Conservation (phyloP, 1,140 invertebrate species). For the Drosophila biarmipes region DNA sequence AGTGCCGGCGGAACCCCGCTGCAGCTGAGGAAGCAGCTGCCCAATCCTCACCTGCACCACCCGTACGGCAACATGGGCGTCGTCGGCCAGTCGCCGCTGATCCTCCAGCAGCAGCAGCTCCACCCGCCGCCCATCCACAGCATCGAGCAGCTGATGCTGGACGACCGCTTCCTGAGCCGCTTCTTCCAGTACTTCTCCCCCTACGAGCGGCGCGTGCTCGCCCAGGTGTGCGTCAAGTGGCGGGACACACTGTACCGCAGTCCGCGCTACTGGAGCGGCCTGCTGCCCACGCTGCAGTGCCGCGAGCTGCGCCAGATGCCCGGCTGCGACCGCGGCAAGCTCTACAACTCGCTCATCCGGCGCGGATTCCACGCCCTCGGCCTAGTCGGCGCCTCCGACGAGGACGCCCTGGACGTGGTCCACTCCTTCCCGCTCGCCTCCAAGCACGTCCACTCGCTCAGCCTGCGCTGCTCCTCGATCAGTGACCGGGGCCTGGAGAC, state of each 20-base stretch:
- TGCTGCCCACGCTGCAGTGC: slow-evolving; percentile 93
- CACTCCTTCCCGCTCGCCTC: slow-evolving; percentile 92
- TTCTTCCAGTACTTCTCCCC: slow-evolving; percentile 95
- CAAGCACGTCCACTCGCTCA: slow-evolving; percentile 92
- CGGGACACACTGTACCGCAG: slow-evolving; percentile 93
- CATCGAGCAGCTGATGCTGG: slow-evolving; percentile 91
- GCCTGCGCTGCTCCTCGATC: slow-evolving; percentile 93
- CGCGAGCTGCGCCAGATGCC: slow-evolving; percentile 89
- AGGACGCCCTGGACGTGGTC: slow-evolving; percentile 94
- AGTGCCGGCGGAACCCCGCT: slow-evolving; percentile 53
- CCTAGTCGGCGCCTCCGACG: slow-evolving; percentile 93
- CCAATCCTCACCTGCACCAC: slow-evolving; percentile 83
- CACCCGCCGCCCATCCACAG: slow-evolving; percentile 85
- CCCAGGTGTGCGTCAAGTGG: slow-evolving; percentile 94
- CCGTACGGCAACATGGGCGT: slow-evolving; percentile 66
- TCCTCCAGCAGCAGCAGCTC: slow-evolving; percentile 73
- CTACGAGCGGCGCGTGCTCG: slow-evolving; percentile 90
- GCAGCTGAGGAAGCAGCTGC: slow-evolving; percentile 78
- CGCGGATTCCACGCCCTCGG: slow-evolving; percentile 94
- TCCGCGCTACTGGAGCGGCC: slow-evolving; percentile 92
- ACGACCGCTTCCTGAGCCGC: slow-evolving; percentile 92
- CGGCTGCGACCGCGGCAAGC: slow-evolving; percentile 88
- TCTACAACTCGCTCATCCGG: slow-evolving; percentile 93
- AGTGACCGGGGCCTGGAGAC: slow-evolving; percentile 94
- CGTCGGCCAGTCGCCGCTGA: slow-evolving; percentile 62